Evolutionary conservation across 2,113 vertebrate genomes (phyloP).

Genomic region (Callipepla squamata): DNA sequence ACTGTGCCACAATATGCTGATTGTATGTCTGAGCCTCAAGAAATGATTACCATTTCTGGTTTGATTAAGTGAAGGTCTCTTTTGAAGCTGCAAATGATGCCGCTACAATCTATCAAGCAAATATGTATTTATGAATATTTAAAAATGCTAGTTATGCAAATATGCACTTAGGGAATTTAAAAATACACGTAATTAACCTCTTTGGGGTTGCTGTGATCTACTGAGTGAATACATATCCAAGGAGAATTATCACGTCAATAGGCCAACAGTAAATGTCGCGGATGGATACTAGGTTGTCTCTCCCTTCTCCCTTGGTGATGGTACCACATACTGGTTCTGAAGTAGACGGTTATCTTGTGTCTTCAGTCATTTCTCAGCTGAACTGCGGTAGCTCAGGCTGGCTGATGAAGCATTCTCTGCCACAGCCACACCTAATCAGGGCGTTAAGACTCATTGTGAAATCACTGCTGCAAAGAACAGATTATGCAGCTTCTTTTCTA

Average conservation of each 20-base stretch:
- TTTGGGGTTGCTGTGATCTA: slow-evolving; percentile 63
- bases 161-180: slow-evolving; percentile 69
- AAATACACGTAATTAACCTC: slow-evolving; percentile 69
- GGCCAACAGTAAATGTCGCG: neutral
- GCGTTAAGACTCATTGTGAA: neutral
- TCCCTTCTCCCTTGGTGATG: neutral
- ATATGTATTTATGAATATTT: slow-evolving; percentile 75
- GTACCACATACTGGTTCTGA: neutral
- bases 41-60: slow-evolving; percentile 68
- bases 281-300: neutral
- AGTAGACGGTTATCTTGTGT: neutral
- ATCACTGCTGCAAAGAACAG: neutral
- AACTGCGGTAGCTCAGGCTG: neutral
- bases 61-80: slow-evolving; percentile 61
- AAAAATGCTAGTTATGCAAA: slow-evolving; percentile 71
- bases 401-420: neutral
- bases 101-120: slow-evolving; percentile 64
- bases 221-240: slow-evolving; percentile 62
- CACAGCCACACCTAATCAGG: neutral
- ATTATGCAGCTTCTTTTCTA: neutral
- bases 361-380: neutral
- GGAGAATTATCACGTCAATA: slow-evolving; percentile 60
- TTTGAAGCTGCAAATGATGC: slow-evolving; percentile 69
- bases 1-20: slow-evolving; percentile 55
- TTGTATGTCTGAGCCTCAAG: slow-evolving; percentile 57